Evolutionary conservation across 2,113 vertebrate species (phyloP).

Genomic region (Microtus ochrogaster): DNA sequence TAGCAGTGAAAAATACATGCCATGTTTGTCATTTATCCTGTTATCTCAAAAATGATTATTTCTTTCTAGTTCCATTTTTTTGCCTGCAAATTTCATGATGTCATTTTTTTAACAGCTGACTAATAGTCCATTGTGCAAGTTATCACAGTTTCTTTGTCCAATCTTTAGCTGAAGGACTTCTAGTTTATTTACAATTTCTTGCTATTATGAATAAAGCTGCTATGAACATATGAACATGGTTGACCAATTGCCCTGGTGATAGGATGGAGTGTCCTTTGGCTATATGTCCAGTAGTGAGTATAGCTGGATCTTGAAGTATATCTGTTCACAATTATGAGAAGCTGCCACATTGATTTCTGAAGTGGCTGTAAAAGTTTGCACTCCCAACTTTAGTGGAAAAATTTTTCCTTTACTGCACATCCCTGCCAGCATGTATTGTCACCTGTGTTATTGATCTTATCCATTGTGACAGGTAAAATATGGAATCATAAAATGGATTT

Average conservation of each 20-base stretch:
- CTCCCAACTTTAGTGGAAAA: no score
- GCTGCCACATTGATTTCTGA: no score
- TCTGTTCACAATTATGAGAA: no score
- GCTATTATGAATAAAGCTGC: background rate
- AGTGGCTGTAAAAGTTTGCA: no score
- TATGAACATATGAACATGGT: background rate
- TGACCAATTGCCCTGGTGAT: background rate
- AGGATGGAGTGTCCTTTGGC: background rate
- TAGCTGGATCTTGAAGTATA: no score
- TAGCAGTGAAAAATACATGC: background rate
- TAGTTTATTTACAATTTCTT: background rate
- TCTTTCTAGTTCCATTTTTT: background rate
- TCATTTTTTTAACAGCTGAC: background rate
- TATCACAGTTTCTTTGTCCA: background rate
- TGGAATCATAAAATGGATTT: background rate
- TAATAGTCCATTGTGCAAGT: rapidly evolving
- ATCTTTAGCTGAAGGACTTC: background rate
- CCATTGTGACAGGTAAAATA: background rate
- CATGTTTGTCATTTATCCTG: background rate
- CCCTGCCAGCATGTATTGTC: no score
- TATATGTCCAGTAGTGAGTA: no score
- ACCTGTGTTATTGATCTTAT: background rate
- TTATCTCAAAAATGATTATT: background rate
- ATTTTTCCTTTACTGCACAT: no score
- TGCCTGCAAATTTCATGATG: background rate